Evolutionary conservation across 2,113 vertebrate species (phyloP), one percentile per base, ranked within the genome.

Genomic region (Hylia prasina): DNA sequence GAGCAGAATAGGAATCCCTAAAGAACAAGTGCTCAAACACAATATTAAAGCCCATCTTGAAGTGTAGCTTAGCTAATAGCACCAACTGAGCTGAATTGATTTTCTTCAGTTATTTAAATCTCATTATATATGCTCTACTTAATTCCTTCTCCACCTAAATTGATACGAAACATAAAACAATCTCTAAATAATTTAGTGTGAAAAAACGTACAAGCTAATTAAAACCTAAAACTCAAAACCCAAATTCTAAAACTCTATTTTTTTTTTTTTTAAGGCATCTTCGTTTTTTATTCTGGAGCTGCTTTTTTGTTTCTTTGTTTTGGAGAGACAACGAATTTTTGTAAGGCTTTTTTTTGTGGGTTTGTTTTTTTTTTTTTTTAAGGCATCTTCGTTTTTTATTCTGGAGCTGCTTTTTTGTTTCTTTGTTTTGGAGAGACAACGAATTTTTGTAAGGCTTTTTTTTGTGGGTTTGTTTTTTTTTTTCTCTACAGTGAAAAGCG

Each of bases 131-230:
- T 58, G 71, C 60, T 70, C 91, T 92, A 87, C 78, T 92, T 81
- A 91, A 92, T 96, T 64, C 51, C 56, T 57, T 89, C 85, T 90
- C 57, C 45, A 66, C 80, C 89, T 93, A 91, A 80, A 97, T 76
- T 93, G 53, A 89, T 82, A 77, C 5, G 13, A 64, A 94, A 92
- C 80, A 82, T 85, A 82, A 90, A 95, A 90, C 66, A 76, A 50
- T 22, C 11, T 70, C 25, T 94, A 92, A 94, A 96, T 92, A 93
- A 94, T 95, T 96, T 53, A 82, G 57, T 76, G 40, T 54, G 68
- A 82, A 82, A 94, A 94, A 95, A 71, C 25, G 61, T n/a, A 90
- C 47, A 54, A 89, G 37, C 37, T 89, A 95, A 95, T 95, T 94
- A 93, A 95, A 95, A 97, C 60, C 66, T 89, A 90, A 79, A 94